These are phyloP conservation scores for Tapirus terrestris DNA, from an alignment of 2,113 vertebrate species.

Conservation along the genomic window DNA sequence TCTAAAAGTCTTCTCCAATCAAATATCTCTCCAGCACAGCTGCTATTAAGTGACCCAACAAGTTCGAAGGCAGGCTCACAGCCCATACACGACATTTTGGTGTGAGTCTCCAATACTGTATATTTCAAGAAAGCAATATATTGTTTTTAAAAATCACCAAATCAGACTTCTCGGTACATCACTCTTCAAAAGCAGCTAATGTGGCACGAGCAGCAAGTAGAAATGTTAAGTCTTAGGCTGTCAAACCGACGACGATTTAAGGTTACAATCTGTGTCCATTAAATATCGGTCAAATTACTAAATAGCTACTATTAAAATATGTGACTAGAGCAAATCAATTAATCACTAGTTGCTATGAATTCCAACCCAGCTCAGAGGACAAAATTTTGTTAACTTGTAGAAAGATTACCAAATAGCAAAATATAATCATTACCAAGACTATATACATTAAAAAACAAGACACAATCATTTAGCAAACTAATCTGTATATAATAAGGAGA, in stretches of 20 bases:
- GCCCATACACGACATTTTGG: background rate
- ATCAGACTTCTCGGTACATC: background rate
- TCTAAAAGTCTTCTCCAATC: constrained; percentile 46
- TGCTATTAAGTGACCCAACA: constrained; percentile 17
- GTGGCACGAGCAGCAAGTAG: background rate
- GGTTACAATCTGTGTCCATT: background rate
- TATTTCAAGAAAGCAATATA: constrained; percentile 45
- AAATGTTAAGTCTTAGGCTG: background rate
- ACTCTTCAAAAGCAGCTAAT: background rate
- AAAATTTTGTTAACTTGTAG: constrained; percentile 2
- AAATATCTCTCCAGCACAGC: constrained; percentile 38
- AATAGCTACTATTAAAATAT: constrained; percentile 9
- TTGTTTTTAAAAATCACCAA: background rate
- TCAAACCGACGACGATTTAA: background rate
- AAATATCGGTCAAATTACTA: background rate
- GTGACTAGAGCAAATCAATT: constrained; percentile 18
- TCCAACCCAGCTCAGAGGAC: constrained; percentile 31
- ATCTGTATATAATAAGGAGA: background rate
- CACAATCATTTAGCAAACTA: background rate
- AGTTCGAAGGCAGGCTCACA: constrained; percentile 17
- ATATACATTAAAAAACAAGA: background rate
- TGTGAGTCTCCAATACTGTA: background rate
- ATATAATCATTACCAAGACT: background rate
- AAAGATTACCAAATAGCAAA: constrained; percentile 44
- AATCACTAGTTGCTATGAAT: background rate